Evolutionary conservation across 1,140 invertebrate genomes (phyloP).

Genomic region (Pectinophora gossypiella): DNA sequence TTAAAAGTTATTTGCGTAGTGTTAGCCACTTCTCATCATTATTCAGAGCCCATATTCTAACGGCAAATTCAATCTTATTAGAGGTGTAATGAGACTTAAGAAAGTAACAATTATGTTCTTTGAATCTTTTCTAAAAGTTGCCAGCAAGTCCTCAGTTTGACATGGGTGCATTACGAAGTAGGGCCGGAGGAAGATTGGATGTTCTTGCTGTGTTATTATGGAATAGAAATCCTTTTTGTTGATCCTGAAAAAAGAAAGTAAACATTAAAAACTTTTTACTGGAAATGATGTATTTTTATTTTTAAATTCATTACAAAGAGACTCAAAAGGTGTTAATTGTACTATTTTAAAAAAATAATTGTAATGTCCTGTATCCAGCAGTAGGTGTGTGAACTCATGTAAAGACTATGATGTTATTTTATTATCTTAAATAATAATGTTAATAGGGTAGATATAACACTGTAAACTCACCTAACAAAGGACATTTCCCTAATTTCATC

Average conservation of each 20-base stretch:
- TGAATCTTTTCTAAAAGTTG: conserved; percentile 35
- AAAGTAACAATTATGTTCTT: conserved; percentile 61
- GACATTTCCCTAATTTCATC: conserved; percentile 48
- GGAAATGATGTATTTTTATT: too few species aligned
- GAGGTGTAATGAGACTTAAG: conserved; percentile 51
- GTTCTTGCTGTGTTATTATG: conserved; percentile 57
- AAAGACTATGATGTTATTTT: too few species aligned
- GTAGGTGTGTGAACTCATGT: too few species aligned
- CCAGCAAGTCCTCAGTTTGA: conserved; percentile 46
- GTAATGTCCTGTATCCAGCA: too few species aligned
- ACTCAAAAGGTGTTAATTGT: too few species aligned
- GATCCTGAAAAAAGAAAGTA: conserved; percentile 45
- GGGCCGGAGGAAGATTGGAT: conserved; percentile 50
- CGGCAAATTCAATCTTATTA: conserved; percentile 57
- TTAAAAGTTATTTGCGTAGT: too few species aligned
- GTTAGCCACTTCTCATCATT: too few species aligned
- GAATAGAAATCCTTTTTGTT: conserved; percentile 50
- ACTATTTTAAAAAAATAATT: too few species aligned
- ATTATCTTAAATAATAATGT: too few species aligned
- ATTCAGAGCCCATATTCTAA: conserved; percentile 60
- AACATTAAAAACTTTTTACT: too few species aligned
- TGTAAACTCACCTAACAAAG: conserved; percentile 41
- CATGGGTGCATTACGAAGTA: conserved; percentile 62
- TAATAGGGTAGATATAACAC: too few species aligned
- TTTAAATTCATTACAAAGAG: too few species aligned